Evolutionary conservation across 2,797 vertebrate genomes (phyloP).

Genomic region (Takifugu ocellatus): DNA sequence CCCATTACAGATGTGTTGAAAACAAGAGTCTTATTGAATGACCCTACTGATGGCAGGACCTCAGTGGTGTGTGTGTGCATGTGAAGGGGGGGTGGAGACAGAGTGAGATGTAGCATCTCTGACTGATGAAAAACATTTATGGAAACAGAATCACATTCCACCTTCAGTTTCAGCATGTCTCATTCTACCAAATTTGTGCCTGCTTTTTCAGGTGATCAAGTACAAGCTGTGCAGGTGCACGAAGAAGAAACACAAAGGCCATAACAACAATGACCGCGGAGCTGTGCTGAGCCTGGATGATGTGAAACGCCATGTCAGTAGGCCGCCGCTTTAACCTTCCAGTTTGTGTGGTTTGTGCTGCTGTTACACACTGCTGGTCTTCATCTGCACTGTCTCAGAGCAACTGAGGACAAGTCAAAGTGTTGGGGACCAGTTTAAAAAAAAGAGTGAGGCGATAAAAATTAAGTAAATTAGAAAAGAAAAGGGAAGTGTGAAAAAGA

Average conservation of each 20-base stretch:
- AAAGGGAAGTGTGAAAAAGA: constrained; percentile 20
- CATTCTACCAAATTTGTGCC: neutral
- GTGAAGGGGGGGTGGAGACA: no score
- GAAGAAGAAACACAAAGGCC: constrained; percentile 91
- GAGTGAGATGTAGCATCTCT: no score
- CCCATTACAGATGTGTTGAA: no score
- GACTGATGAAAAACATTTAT: no score
- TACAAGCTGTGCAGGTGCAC: constrained; percentile 88
- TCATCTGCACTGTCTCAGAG: constrained; percentile 1
- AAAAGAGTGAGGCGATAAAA: constrained; percentile 15
- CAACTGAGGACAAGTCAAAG: neutral
- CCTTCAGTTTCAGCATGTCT: no score
- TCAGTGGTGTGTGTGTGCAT: no score
- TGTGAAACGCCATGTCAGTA: constrained; percentile 95
- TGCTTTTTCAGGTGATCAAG: constrained; percentile 87
- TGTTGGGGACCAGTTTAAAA: constrained; percentile 13
- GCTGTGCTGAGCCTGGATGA: constrained; percentile 95
- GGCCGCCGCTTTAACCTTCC: constrained; percentile 37
- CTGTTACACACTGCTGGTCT: constrained; percentile 21
- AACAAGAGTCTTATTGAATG: no score
- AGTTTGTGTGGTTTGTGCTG: constrained; percentile 40
- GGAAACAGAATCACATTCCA: no score
- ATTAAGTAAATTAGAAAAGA: constrained; percentile 15
- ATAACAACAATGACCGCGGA: constrained; percentile 92
- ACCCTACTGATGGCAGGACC: no score